Evolutionary conservation across 2,888 invertebrate genomes (phyloP).

Genomic region (Melieria omissa): DNA sequence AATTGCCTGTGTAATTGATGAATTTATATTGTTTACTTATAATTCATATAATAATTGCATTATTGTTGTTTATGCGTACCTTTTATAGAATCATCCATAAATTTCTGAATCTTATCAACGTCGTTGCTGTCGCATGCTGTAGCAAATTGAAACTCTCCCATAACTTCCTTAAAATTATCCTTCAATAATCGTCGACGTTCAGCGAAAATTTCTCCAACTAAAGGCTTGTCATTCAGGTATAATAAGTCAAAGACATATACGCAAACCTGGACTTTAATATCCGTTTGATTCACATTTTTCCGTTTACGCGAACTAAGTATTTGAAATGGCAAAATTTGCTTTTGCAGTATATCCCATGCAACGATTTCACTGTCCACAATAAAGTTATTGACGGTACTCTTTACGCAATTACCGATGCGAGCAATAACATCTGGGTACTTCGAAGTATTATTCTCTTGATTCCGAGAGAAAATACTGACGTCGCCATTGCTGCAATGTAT

Average conservation of each 20-base stretch:
- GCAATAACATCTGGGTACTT: slow-evolving; percentile 96
- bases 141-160: slow-evolving; percentile 91
- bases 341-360: slow-evolving; percentile 89
- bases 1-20: slow-evolving; percentile 75
- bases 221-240: slow-evolving; percentile 86
- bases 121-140: slow-evolving; percentile 82
- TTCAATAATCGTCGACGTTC: slow-evolving; percentile 79
- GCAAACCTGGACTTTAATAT: slow-evolving; percentile 82
- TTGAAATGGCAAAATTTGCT: slow-evolving; percentile 96
- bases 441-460: slow-evolving; percentile 92
- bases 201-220: slow-evolving; percentile 82
- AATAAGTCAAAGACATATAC: slow-evolving; percentile 97
- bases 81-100: slow-evolving; percentile 93
- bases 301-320: slow-evolving; percentile 93
- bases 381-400: slow-evolving; percentile 76
- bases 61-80: slow-evolving; percentile 65
- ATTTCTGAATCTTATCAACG: slow-evolving; percentile 92
- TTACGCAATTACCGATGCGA: slow-evolving; percentile 73
- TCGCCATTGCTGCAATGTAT: slow-evolving; percentile 79
- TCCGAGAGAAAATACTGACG: slow-evolving; percentile 90
- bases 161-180: slow-evolving; percentile 76
- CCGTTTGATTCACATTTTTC: slow-evolving; percentile 75
- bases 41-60: background rate
- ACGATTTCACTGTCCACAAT: slow-evolving; percentile 97
- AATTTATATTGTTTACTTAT: background rate